phyloP scores from a whole-genome alignment of 2,888 invertebrate genomes.

The Tenthredo mesomela region DNA sequence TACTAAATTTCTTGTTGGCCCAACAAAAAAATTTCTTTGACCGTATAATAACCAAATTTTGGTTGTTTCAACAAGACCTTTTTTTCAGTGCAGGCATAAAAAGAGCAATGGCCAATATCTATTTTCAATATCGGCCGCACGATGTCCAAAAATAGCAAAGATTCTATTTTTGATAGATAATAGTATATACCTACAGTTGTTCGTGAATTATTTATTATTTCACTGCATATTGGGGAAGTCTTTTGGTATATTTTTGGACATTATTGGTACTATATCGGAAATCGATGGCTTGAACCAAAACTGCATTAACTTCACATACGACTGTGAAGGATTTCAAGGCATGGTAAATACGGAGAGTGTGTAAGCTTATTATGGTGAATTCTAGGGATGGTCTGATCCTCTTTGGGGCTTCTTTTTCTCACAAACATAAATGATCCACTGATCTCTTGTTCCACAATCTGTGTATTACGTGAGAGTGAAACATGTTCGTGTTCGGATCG shows the following conservation, averaged over 20 bases:
- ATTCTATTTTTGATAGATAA: neutral
- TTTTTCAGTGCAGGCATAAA: neutral
- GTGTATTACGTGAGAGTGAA: neutral
- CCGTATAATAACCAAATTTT: too few species aligned
- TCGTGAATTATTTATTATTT: neutral
- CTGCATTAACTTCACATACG: neutral
- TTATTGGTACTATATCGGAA: neutral
- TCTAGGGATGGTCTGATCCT: neutral
- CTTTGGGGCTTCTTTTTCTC: neutral
- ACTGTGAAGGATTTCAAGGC: neutral
- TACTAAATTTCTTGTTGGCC: too few species aligned
- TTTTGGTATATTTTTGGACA: neutral
- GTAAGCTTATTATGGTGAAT: neutral
- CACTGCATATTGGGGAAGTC: neutral
- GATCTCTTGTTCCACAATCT: neutral
- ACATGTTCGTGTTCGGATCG: neutral
- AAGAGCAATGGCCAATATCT: neutral
- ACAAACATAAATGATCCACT: neutral
- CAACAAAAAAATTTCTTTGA: too few species aligned
- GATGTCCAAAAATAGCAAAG: neutral
- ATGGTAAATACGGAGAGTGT: neutral
- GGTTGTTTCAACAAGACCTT: too few species aligned
- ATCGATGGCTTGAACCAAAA: neutral
- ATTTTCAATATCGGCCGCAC: neutral
- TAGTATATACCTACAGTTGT: neutral